phyloP scores from a whole-genome alignment of 2,113 vertebrate genomes.

The Syngnathoides biaculeatus region DNA sequence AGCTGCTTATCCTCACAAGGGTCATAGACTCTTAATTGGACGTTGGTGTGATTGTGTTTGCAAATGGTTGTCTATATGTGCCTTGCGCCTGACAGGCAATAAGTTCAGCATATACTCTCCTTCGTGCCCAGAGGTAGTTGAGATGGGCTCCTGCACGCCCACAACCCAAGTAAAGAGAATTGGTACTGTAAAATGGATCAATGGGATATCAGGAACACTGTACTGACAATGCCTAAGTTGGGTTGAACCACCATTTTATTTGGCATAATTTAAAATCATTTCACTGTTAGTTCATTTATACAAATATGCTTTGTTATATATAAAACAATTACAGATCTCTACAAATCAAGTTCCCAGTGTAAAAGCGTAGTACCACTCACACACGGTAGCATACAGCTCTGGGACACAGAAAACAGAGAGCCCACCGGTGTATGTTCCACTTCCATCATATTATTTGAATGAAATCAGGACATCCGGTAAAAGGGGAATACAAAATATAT shows the following conservation, averaged over 20 bases:
- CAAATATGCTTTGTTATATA: slow-evolving; percentile 77
- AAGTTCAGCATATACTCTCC: too few species aligned
- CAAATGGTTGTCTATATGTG: too few species aligned
- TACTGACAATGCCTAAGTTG: slow-evolving; percentile 9
- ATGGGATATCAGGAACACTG: background rate
- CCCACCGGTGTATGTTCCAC: slow-evolving; percentile 61
- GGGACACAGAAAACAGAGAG: slow-evolving; percentile 51
- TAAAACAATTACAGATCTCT: slow-evolving; percentile 73
- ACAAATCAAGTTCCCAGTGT: slow-evolving; percentile 88
- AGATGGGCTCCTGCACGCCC: too few species aligned
- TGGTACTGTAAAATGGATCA: too few species aligned
- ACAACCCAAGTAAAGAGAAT: too few species aligned
- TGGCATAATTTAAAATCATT: slow-evolving; percentile 80
- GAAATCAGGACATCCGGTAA: slow-evolving; percentile 50
- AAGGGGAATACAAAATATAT: slow-evolving; percentile 5
- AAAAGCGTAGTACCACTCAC: slow-evolving; percentile 82
- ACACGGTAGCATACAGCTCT: slow-evolving; percentile 65
- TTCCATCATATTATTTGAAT: slow-evolving; percentile 59
- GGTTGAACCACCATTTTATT: slow-evolving; percentile 73
- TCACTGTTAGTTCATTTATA: slow-evolving; percentile 82
- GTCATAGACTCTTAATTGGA: too few species aligned
- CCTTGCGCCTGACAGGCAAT: too few species aligned
- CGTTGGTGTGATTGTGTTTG: too few species aligned
- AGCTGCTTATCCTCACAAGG: too few species aligned
- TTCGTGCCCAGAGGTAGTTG: too few species aligned